Conservation (phyloP, 2,113 vertebrate species). For the Phylloscopus trochilus region DNA sequence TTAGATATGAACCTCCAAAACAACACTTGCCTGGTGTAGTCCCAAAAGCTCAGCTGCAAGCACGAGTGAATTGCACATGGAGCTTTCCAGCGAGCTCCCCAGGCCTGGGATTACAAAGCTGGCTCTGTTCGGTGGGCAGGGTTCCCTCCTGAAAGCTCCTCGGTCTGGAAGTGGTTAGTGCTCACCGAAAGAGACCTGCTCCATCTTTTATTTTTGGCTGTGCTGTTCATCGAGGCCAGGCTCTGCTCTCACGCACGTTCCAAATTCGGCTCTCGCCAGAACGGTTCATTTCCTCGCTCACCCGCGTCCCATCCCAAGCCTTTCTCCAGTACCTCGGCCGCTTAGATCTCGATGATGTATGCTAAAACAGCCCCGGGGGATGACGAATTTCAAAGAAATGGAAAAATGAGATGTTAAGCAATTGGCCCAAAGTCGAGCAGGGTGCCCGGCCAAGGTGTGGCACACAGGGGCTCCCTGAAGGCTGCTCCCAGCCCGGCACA, state of each 20-base stretch:
- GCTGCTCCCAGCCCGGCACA: accelerated
- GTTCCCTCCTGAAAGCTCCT: background rate
- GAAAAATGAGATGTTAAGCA: background rate
- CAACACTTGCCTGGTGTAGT: accelerated
- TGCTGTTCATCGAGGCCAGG: background rate
- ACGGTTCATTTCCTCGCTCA: background rate
- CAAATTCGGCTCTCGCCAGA: accelerated
- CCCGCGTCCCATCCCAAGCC: background rate
- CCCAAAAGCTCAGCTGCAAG: background rate
- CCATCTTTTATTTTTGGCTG: background rate
- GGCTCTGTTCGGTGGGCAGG: background rate
- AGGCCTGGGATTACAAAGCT: background rate
- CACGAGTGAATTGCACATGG: accelerated
- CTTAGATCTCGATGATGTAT: accelerated
- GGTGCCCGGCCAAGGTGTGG: background rate
- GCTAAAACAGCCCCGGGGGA: background rate
- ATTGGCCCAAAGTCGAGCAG: accelerated
- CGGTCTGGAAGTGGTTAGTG: background rate
- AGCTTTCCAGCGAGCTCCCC: background rate
- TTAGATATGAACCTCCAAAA: background rate
- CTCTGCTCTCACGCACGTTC: background rate
- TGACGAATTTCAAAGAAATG: background rate
- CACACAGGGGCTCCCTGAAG: background rate
- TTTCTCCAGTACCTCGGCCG: background rate
- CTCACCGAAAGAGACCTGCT: background rate